Evolutionary conservation across 2,888 invertebrate species (phyloP), one percentile per base, ranked within the genome.

Genomic region (Eristalis pertinax): DNA sequence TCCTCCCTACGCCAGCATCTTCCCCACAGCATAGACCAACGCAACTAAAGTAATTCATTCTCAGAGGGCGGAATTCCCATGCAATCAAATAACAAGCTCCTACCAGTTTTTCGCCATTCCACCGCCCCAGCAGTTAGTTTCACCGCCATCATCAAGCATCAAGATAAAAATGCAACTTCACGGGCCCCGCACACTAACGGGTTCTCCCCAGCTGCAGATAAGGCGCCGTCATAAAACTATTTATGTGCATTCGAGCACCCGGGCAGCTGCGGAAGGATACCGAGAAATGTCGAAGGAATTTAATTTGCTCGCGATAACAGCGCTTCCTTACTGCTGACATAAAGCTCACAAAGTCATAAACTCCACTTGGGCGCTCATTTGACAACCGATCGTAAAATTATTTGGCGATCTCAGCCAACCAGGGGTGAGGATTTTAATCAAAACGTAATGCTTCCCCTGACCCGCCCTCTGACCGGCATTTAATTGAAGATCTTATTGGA

Each of bases 211-310:
- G 35, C 43, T 60, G 58, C 50, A 50, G 50, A 50, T 50, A 64
- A 38, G 64, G 41, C 22, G 50, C 24, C 38, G 50, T 29, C 65
- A 60, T 65, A 67, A 43, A 79, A 73, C 41, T 72, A 79, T 79
- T 67, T 67, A 73, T 73, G 79, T 79, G 79, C 62, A 79, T 60
- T 32, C 60, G 41, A 62, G 73, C 60, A 73, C 70, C 67, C 32
- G 32, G 29, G 35, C 67, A 79, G 60, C 62, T 50, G 72, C 22
- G 70, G 58, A 78, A 78, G 78, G 79, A 79, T 67, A 58, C 41
- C 50, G 64, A 15, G 19, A 43, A 72, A 58, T 15, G 41, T 67
- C 22, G 22, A 64, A 26, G 56, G 41, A 56, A 41, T 60, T 69
- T 69, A 58, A 69, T 69, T 58, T 26, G 60, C 15, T 35, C 22